These are phyloP conservation scores for Lasiurus borealis DNA, from an alignment of 2,113 vertebrate genomes.

Conservation along the genomic window DNA sequence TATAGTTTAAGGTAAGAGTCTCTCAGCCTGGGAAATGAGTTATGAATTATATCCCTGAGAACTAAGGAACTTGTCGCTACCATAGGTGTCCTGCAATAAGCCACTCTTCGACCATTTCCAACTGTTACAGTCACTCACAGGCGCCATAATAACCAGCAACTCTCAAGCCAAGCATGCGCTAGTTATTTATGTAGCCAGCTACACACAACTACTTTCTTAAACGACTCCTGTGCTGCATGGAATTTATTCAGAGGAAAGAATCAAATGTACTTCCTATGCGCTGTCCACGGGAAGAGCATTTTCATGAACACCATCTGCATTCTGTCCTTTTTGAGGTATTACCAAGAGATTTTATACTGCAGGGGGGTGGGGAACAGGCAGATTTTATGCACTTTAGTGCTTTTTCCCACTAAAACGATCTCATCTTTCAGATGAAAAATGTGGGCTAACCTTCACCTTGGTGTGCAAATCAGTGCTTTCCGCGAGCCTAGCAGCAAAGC, in stretches of 20 bases:
- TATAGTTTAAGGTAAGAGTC: background rate
- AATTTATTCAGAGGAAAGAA: background rate
- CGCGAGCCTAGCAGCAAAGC: background rate
- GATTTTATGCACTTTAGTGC: background rate
- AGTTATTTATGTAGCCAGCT: background rate
- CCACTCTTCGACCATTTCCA: background rate
- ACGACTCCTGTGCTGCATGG: background rate
- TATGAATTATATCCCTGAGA: background rate
- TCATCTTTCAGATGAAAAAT: constrained; percentile 19
- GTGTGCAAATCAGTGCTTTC: background rate
- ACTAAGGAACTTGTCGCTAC: background rate
- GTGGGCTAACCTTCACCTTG: background rate
- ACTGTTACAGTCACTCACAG: background rate
- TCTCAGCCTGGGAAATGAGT: background rate
- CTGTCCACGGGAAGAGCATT: background rate
- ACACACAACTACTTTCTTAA: constrained; percentile 10
- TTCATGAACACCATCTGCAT: background rate
- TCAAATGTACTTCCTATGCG: background rate
- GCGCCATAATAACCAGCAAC: background rate
- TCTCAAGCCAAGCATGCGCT: background rate
- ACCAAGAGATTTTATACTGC: background rate
- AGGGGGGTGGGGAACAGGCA: background rate
- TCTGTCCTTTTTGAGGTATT: background rate
- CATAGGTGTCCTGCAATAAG: background rate
- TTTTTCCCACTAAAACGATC: background rate